Conservation (phyloP, 2,113 vertebrate genomes). For the Pardalotus punctatus region DNA sequence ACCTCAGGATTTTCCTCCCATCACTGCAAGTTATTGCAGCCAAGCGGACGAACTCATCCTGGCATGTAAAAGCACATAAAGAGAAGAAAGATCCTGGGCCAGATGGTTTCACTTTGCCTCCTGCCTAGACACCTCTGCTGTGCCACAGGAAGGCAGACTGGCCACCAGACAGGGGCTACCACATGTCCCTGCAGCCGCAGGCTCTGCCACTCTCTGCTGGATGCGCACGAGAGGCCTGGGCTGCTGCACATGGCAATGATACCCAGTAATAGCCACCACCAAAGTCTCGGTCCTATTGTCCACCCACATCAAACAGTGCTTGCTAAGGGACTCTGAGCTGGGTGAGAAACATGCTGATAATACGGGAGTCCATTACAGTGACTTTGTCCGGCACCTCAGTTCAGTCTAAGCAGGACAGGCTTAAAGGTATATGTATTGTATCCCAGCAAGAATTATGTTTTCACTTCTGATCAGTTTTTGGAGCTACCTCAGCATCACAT, state of each 20-base stretch:
- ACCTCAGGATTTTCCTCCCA: background rate
- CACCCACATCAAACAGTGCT: background rate
- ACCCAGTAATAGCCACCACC: accelerated
- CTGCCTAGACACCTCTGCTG: background rate
- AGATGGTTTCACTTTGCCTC: background rate
- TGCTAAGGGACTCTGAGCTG: background rate
- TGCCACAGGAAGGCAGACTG: background rate
- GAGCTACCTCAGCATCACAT: background rate
- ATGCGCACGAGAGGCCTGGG: accelerated
- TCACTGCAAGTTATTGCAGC: background rate
- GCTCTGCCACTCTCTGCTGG: background rate
- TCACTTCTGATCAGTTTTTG: background rate
- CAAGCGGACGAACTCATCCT: background rate
- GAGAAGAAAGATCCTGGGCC: background rate
- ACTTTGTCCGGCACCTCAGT: background rate
- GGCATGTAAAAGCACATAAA: accelerated
- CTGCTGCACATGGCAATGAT: accelerated
- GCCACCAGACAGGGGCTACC: background rate
- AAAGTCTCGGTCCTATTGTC: accelerated
- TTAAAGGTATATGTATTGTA: background rate
- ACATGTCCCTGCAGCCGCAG: accelerated
- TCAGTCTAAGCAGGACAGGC: background rate
- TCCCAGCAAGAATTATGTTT: background rate
- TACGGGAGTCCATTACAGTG: accelerated
- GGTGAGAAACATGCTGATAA: background rate